Evolutionary conservation across 2,113 vertebrate genomes (phyloP).

Genomic region (Semicossyphus pulcher): DNA sequence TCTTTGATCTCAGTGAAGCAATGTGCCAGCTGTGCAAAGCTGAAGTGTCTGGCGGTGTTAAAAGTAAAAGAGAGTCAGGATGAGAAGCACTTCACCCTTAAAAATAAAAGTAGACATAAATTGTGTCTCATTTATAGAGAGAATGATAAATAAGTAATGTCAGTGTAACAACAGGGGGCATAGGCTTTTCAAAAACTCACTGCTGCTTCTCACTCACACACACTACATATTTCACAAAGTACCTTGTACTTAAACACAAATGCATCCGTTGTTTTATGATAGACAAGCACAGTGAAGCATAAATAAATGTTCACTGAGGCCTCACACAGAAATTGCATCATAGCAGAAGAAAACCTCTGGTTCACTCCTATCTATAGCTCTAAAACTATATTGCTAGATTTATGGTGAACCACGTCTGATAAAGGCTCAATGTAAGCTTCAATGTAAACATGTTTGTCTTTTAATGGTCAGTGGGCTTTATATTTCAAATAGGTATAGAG

Average conservation of each 20-base stretch:
- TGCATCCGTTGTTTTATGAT: background rate
- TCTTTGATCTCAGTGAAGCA: conserved; percentile 71
- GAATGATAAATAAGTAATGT: background rate
- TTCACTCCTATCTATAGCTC: background rate
- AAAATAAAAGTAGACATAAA: conserved; percentile 31
- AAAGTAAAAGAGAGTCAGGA: conserved; percentile 26
- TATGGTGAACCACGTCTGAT: background rate
- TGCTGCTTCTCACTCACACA: background rate
- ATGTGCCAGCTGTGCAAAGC: conserved; percentile 65
- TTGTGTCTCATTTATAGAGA: conserved; percentile 1
- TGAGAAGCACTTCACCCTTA: conserved; percentile 29
- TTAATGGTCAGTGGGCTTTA: background rate
- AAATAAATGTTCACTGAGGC: background rate
- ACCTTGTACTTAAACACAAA: background rate
- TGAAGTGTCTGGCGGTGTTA: conserved; percentile 49
- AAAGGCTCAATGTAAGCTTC: too few relatives aligned
- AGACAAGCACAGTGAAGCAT: background rate
- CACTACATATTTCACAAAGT: background rate
- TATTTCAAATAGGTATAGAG: too few relatives aligned
- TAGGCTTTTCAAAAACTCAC: background rate
- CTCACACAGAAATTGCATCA: background rate
- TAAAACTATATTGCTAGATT: background rate
- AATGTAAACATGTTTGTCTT: background rate
- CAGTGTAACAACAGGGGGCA: background rate
- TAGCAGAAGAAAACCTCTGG: background rate